phyloP scores from a whole-genome alignment of 2,888 invertebrate species.

The Andrena dorsata region DNA sequence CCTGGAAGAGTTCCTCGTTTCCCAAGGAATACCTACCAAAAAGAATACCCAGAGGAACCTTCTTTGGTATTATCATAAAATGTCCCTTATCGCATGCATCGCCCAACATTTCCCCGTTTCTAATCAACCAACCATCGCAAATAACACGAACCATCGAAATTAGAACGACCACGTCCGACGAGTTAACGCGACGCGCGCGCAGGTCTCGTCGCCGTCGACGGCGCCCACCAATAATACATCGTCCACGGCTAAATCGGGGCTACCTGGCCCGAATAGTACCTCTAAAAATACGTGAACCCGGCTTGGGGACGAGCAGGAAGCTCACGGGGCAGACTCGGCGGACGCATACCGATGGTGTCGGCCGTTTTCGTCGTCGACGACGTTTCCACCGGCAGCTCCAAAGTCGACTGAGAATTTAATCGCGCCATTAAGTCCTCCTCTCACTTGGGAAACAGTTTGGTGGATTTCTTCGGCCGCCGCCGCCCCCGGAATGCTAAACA shows the following conservation, averaged over 20 bases:
- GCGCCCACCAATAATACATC: conserved; percentile 75
- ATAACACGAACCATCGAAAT: conserved; percentile 27
- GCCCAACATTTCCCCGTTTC: no score
- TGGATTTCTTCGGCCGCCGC: conserved; percentile 2
- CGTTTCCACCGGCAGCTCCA: not conserved
- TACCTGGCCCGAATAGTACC: conserved; percentile 82
- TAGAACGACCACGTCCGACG: conserved; percentile 26
- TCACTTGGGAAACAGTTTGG: conserved; percentile 15
- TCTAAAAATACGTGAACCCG: conserved; percentile 78
- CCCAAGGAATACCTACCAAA: no score
- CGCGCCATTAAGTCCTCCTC: not conserved
- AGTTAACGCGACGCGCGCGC: conserved; percentile 44
- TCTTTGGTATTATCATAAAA: no score
- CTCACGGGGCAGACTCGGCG: conserved; percentile 25
- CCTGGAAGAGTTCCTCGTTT: no score
- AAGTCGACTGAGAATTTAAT: conserved; percentile 25
- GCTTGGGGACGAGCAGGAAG: conserved; percentile 64
- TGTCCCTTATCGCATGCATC: no score
- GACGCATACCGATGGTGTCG: conserved; percentile 61
- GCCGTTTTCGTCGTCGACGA: conserved; percentile 34
- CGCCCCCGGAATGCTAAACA: not conserved
- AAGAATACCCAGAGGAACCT: no score
- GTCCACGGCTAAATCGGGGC: conserved; percentile 79
- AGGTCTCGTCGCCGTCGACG: conserved; percentile 65
- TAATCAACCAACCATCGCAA: not conserved